Conservation (phyloP, 2,888 invertebrate genomes). For the Diplolepis rosae region DNA sequence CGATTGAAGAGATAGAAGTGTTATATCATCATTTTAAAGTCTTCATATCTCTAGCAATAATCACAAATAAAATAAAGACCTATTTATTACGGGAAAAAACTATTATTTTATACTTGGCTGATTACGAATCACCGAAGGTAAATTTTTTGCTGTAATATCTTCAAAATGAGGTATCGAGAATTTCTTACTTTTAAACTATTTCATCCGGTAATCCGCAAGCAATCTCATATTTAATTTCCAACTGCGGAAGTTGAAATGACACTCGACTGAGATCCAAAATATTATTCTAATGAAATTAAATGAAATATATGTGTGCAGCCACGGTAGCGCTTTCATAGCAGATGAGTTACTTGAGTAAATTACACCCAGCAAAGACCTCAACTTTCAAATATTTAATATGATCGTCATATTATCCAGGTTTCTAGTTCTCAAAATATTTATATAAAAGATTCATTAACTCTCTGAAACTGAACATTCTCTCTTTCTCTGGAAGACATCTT, state of each 20-base stretch:
- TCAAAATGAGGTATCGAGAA: not conserved
- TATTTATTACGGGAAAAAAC: not conserved
- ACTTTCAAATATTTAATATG: slow-evolving; percentile 5
- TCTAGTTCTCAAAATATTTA: not conserved
- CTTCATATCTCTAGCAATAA: not conserved
- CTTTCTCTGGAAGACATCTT: too few species aligned
- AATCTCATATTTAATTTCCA: slow-evolving; percentile 14
- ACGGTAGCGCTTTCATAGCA: not conserved
- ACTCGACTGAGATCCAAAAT: slow-evolving; percentile 14
- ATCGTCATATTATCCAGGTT: not conserved
- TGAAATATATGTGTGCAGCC: not conserved
- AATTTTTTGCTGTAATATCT: not conserved
- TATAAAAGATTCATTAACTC: slow-evolving; percentile 10
- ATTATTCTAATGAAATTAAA: slow-evolving; percentile 26
- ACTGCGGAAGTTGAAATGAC: not conserved
- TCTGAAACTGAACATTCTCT: too few species aligned
- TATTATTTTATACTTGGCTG: not conserved
- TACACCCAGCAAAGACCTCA: not conserved
- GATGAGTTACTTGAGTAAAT: not conserved
- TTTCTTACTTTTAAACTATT: not conserved
- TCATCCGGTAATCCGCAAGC: not conserved
- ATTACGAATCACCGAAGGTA: not conserved
- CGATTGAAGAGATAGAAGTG: not conserved
- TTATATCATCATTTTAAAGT: not conserved
- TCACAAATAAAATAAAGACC: not conserved